Conservation (phyloP, 2,888 invertebrate genomes). For the Apamea crenata region DNA sequence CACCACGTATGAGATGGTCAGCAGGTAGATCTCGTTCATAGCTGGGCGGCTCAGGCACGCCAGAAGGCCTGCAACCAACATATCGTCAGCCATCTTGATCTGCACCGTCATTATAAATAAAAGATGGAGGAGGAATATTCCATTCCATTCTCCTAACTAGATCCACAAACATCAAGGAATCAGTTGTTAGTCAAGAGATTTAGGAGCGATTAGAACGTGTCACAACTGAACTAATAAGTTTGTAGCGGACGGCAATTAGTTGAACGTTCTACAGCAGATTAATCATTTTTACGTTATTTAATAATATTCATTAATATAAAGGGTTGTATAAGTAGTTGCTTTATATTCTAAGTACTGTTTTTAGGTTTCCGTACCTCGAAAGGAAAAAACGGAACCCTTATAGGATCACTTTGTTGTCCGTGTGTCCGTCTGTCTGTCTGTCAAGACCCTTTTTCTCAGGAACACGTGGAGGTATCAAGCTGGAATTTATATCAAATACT, state of each 20-base stretch:
- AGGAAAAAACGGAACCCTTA: too few relatives aligned
- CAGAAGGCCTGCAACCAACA: slow-evolving; percentile 90
- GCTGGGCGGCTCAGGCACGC: slow-evolving; percentile 95
- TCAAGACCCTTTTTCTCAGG: too few relatives aligned
- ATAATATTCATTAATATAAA: too few relatives aligned
- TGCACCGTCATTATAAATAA: neutral
- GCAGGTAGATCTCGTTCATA: slow-evolving; percentile 96
- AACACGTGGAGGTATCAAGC: too few relatives aligned
- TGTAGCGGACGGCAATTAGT: neutral
- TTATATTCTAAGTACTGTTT: too few relatives aligned
- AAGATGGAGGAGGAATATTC: neutral
- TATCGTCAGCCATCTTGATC: neutral
- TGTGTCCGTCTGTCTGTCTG: too few relatives aligned
- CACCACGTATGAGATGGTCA: slow-evolving; percentile 95
- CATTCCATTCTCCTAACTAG: neutral
- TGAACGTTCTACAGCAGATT: neutral
- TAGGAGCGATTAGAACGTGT: neutral
- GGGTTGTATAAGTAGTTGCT: too few relatives aligned
- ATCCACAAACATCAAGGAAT: neutral
- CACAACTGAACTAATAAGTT: neutral
- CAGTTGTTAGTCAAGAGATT: neutral
- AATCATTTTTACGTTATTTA: neutral
- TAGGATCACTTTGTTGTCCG: too few relatives aligned
- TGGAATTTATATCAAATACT: too few relatives aligned
- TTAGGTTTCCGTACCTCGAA: too few relatives aligned